Conservation (phyloP, 2,797 vertebrate species). For the Nyctalus aviator region DNA sequence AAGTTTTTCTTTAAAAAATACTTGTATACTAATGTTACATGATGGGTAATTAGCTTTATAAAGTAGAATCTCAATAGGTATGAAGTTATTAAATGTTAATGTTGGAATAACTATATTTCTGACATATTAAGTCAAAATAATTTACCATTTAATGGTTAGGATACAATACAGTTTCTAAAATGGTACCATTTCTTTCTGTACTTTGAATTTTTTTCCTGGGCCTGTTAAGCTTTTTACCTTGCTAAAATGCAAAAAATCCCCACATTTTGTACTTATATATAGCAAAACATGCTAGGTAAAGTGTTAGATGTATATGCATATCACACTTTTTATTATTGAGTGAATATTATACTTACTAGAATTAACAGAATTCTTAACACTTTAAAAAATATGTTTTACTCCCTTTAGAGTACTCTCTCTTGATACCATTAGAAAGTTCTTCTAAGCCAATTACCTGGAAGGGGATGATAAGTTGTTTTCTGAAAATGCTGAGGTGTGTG, state of each 20-base stretch:
- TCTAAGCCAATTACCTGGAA: conserved; percentile 27
- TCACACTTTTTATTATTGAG: not conserved
- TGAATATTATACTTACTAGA: conserved; percentile 39
- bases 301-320: conserved; percentile 5
- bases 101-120: conserved; percentile 7
- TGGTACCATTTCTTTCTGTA: conserved; percentile 24
- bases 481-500: conserved; percentile 8
- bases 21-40: not conserved
- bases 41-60: conserved; percentile 36
- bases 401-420: not conserved
- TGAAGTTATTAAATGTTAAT: conserved; percentile 36
- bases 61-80: not conserved
- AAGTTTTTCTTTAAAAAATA: conserved; percentile 46
- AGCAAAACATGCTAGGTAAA: conserved; percentile 43
- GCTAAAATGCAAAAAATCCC: not conserved
- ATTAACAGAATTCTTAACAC: not conserved
- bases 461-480: not conserved
- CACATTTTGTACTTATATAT: conserved; percentile 30
- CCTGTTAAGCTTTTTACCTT: not conserved
- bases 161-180: conserved; percentile 27
- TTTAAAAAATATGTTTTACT: conserved; percentile 4
- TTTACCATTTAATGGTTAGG: not conserved
- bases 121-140: conserved; percentile 48
- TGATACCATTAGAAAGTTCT: conserved; percentile 27
- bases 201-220: conserved; percentile 30